phyloP scores from a whole-genome alignment of 2,797 vertebrate genomes.

The Gastrophryne carolinensis region DNA sequence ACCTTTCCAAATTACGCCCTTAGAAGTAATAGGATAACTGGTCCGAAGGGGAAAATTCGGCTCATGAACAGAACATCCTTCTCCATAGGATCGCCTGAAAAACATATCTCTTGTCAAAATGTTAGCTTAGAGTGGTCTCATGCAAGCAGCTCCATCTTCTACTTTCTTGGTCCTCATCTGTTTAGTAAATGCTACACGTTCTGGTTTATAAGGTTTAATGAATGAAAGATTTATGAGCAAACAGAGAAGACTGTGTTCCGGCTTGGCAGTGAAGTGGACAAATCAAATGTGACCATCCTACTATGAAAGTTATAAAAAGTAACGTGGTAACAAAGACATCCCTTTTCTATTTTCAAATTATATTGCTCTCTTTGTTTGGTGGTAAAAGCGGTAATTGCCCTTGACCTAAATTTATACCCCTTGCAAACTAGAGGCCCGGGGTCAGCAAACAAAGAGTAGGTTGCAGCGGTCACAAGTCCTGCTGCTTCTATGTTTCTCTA shows the following conservation, averaged over 20 bases:
- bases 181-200: background rate
- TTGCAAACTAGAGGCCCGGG: constrained; percentile 9
- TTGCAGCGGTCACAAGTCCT: background rate
- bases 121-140: constrained; percentile 20
- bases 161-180: background rate
- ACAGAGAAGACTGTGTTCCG: background rate
- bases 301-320: constrained; percentile 9
- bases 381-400: constrained; percentile 27
- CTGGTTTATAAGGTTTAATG: background rate
- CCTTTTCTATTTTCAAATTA: constrained; percentile 1
- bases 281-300: background rate
- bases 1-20: too few relatives aligned
- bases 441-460: constrained; percentile 22
- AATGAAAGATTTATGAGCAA: constrained; percentile 15
- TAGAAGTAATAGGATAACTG: too few relatives aligned
- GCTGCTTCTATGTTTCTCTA: background rate
- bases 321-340: constrained; percentile 13
- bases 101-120: too few relatives aligned
- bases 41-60: too few relatives aligned
- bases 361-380: constrained; percentile 33
- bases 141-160: background rate
- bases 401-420: constrained; percentile 44
- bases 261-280: background rate
- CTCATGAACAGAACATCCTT: too few relatives aligned
- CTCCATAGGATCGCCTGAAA: too few relatives aligned